Conservation (phyloP, 2,888 invertebrate genomes). For the Spatulosminthurus flaviceps region DNA sequence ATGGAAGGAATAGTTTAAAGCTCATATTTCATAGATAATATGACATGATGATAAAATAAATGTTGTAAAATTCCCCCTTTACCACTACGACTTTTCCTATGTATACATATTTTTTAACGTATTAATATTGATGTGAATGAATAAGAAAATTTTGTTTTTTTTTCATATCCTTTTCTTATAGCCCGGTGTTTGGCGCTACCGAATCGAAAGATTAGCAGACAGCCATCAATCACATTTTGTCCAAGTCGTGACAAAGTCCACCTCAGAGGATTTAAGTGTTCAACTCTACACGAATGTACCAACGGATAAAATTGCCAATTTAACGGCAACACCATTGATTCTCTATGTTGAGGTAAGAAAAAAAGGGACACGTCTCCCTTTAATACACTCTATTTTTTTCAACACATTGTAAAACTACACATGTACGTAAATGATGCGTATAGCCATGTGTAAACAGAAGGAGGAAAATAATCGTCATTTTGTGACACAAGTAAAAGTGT, state of each 20-base stretch:
- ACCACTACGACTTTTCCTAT: too few relatives aligned
- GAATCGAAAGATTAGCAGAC: constrained; percentile 63
- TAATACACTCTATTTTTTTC: too few relatives aligned
- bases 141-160: constrained; percentile 14
- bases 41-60: constrained; percentile 42
- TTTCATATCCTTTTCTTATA: constrained; percentile 47
- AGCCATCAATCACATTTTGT: constrained; percentile 63
- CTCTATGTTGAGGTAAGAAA: constrained; percentile 60
- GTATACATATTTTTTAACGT: background rate
- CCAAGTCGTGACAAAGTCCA: constrained; percentile 63
- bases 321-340: constrained; percentile 60
- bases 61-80: constrained; percentile 33
- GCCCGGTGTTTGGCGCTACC: constrained; percentile 63
- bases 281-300: constrained; percentile 60
- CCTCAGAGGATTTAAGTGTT: constrained; percentile 61
- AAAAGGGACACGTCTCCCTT: too few relatives aligned
- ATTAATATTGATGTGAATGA: constrained; percentile 8
- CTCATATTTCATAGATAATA: constrained; percentile 42
- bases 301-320: constrained; percentile 61
- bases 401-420: too few relatives aligned
- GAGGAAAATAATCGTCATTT: background rate
- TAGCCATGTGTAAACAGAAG: background rate
- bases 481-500: background rate
- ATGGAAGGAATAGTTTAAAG: constrained; percentile 2
- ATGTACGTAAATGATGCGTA: too few relatives aligned